A percentile compares a stretch with the other conserved stretches of the same genome.
These are phyloP conservation scores for Bombyx mori DNA, from an alignment of 1,140 invertebrate genomes.

Conservation along the genomic window DNA sequence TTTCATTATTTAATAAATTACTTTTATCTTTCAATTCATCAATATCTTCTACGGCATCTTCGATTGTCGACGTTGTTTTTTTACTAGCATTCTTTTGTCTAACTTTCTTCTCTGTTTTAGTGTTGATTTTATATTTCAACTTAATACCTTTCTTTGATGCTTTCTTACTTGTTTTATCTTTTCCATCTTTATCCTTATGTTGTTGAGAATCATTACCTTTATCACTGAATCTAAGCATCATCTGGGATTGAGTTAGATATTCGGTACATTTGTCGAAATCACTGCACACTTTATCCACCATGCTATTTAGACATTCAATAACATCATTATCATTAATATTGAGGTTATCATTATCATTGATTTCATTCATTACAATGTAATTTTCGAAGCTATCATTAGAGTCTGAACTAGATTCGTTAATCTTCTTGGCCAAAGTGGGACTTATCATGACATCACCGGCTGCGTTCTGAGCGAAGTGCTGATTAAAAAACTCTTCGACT, in stretches of 20 bases:
- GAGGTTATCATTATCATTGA: conserved; percentile 4
- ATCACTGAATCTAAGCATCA: too few species aligned
- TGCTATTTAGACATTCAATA: conserved; percentile 36
- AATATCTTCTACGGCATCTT: too few species aligned
- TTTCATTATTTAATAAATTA: too few species aligned
- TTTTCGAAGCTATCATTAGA: conserved; percentile 26
- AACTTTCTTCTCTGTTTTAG: too few species aligned
- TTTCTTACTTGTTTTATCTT: conserved; percentile 2
- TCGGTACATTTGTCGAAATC: conserved; percentile 30
- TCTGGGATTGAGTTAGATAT: neutral
- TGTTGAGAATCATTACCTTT: too few species aligned
- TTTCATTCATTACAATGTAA: conserved; percentile 8
- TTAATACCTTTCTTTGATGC: neutral
- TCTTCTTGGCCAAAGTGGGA: conserved; percentile 39
- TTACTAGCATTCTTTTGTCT: too few species aligned
- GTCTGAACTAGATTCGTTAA: conserved; percentile 42
- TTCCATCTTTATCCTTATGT: neutral
- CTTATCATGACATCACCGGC: conserved; percentile 29
- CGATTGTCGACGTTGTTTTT: too few species aligned
- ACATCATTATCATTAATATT: conserved; percentile 26
- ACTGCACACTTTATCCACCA: conserved; percentile 44
- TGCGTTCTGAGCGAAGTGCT: conserved; percentile 33
- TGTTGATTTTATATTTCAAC: neutral
- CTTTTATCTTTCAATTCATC: too few species aligned
- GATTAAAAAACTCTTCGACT: conserved; percentile 42